Evolutionary conservation across 2,113 vertebrate genomes (phyloP), one percentile per base, ranked within the genome.

Genomic region (Platichthys stellatus): DNA sequence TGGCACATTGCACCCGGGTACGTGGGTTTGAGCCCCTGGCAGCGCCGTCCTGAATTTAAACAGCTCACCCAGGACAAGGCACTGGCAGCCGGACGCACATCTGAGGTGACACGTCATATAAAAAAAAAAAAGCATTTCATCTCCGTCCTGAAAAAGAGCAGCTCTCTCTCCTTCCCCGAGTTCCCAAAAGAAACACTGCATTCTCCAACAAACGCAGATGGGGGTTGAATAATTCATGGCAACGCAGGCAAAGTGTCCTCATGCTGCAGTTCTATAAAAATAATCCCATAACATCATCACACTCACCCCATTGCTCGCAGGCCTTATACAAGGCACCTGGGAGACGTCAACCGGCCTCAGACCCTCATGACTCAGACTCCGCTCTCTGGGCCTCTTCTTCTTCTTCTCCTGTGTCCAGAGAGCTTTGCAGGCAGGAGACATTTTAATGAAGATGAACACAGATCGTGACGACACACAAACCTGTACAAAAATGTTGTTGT

Each of bases 211-310:
- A 51, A 64, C 74, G 54, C 89, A 90, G 86, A 89, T 90, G 86
- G 75, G 80, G 58, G 75, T 67, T 93, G 89, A 92, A 93, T 92
- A 90, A 91, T 92, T 91, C 86, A 93, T 91, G 73, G 84, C 86
- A 84, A 69, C 76, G 24, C 81, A 80, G 77, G 83, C 82, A 79
- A 74, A 87, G 83, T 91, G 91, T 92, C 90, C 85, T 89, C 82
- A 88, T 86, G 73, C 88, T 72, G 81, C 80, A 73, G 82, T 83
- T 93, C 82, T 88, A 88, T 92, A 91, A 92, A 93, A 88, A 86
- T 81, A 89, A 90, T 90, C 84, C 86, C 85, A 90, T 88, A 89
- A 90, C 88, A 93, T 90, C 89, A 92, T 90, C 81, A 85, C 80
- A 74, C 74, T 92, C 69, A 75, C 87, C 81, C 80, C 72, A 61